Conservation (phyloP, 2,113 vertebrate genomes). For the Zonotrichia leucophrys region DNA sequence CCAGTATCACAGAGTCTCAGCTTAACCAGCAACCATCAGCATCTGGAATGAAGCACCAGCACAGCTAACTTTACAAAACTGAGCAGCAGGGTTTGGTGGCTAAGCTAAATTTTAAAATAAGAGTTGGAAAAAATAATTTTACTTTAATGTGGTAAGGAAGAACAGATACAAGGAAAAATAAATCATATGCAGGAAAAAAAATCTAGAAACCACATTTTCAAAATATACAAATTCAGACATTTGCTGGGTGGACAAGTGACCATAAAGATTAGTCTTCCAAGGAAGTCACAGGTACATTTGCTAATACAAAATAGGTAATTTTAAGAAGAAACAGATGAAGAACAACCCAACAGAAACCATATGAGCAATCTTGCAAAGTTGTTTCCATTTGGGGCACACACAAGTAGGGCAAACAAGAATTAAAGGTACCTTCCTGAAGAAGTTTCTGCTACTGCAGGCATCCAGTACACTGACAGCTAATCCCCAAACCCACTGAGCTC, state of each 20-base stretch:
- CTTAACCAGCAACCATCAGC: not conserved
- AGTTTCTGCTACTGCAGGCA: not conserved
- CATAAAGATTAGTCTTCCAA: not conserved
- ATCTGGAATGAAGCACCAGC: not conserved
- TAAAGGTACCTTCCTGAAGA: not conserved
- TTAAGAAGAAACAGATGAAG: not conserved
- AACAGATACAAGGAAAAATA: not conserved
- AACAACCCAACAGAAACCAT: not conserved
- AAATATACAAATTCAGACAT: not conserved
- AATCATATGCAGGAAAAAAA: not conserved
- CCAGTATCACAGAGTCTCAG: not conserved
- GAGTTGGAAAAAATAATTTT: not conserved
- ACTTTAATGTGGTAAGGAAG: not conserved
- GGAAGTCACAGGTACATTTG: not conserved
- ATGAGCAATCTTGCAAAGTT: not conserved
- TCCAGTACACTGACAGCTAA: not conserved
- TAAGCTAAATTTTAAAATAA: not conserved
- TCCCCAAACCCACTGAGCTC: not conserved
- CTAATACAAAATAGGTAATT: not conserved
- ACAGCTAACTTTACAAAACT: not conserved
- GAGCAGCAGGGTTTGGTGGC: not conserved
- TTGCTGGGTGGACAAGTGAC: not conserved
- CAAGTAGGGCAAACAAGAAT: not conserved
- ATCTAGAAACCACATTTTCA: not conserved
- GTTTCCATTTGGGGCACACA: not conserved